Evolutionary conservation across 2,888 invertebrate species (phyloP), one percentile per base, ranked within the genome.

Genomic region (Clistopyga incitator): DNA sequence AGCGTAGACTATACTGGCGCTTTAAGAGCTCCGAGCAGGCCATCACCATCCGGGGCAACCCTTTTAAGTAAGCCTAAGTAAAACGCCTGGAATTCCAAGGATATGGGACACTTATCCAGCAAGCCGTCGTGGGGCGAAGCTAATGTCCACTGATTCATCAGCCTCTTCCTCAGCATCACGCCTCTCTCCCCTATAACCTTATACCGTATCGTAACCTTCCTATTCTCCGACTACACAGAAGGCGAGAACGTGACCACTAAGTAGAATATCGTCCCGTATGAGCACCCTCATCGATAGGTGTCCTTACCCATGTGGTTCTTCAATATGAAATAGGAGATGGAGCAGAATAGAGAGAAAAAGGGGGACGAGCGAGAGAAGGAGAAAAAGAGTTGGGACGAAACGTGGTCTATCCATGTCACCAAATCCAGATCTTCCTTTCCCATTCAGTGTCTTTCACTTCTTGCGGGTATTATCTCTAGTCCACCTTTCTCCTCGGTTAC

Each of bases 11-110:
- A 50, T 38, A 78, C 50, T 13, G 34, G 85, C 87, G 86, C 72
- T 86, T 80, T 88, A 87, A 89, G 88, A 90, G 89, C 85, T 83
- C 86, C 86, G 82, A 78, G 75, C 83, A 74, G 85, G 20, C 15
- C 71, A 65, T 81, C 70, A 25, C 61, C 13, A 38, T 72, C 34
- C 87, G 82, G 34, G 13, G 23, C 87, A 89, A 88, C 88, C 88
- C 90, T 90, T 90, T 89, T 87, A 89, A 89, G 86, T 85, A 88
- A 61, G 80, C 85, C 84, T 87, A 84, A 88, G 88, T 89, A 88
- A 90, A 89, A 88, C 88, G 87, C 85, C 75, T 84, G 87, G 87
- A 89, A 89, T 89, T 86, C 87, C 75, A 82, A 72, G 84, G 87
- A 87, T 68, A 86, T 84, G 84, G 79, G 83, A 86, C 77, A 82